Evolutionary conservation across 2,113 vertebrate species (phyloP), one percentile per base, ranked within the genome.

Genomic region (Neomonachus schauinslandi): DNA sequence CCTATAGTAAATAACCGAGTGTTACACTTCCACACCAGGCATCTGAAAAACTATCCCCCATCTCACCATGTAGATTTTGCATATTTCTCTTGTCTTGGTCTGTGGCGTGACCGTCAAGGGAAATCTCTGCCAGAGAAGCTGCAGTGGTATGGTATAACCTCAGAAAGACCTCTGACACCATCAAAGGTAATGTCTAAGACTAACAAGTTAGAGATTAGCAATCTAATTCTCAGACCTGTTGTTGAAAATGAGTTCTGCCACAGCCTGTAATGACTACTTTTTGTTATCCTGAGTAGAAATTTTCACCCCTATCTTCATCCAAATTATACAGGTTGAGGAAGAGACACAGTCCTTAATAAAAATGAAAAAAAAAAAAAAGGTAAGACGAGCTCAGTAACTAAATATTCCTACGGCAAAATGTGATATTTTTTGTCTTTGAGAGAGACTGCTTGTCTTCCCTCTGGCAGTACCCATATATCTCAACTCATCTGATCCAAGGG

Each of bases 41-140:
- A 98, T 65, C 97, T 98, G 94, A 98, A 99, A 61, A 92, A 31
- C 14, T 98, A 94, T 0, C 98, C 98, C 0, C 98, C 98, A 42
- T 91, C 98, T 2, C 33, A 98, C 72, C 99, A 87, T 99, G 98
- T 89, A 98, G 99, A 81, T 98, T 98, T 12, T 98, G 98, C 51
- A 98, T 39, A 31, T 88, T 65, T 39, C 67, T 96, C 36, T 51
- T 5, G 0, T 99, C 99, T 0, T 99, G 98, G 98, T 99, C 99
- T 2, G 89, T 99, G 36, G 99, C 98, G 92, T 98, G 53, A 99
- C 98, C 84, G 97, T 99, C 39, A 98, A 99, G 89, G 96, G 98
- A n/a, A 98, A 74, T 98, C 98, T 46, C 98, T 99, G 94, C 99
- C 99, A 1, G 98, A 99, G 97, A 98, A 99, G 92, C 91, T 99